Percentiles rank a stretch among this genome's conserved stretches.
phyloP scores from a whole-genome alignment of 2,888 invertebrate species.

The Sycophila texana region DNA sequence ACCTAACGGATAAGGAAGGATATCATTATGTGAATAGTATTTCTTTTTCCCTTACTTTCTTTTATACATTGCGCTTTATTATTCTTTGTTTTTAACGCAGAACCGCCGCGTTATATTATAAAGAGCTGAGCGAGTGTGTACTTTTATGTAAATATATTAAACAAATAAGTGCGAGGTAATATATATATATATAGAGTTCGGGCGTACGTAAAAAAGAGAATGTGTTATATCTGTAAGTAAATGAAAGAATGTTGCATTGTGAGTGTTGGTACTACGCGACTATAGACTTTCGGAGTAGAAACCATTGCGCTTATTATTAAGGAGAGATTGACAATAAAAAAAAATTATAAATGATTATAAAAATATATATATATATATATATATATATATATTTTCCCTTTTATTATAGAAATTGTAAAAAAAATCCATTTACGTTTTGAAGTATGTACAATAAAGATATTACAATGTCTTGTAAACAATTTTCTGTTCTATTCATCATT shows the following conservation, averaged over 20 bases:
- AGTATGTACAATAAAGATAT: constrained; percentile 53
- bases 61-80: constrained; percentile 46
- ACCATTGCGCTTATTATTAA: constrained; percentile 34
- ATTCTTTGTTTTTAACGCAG: constrained; percentile 41
- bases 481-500: background rate
- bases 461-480: constrained; percentile 36
- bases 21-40: constrained; percentile 58
- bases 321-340: constrained; percentile 49
- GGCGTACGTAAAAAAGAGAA: constrained; percentile 41
- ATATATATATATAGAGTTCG: background rate
- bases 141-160: constrained; percentile 54
- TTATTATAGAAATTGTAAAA: constrained; percentile 46
- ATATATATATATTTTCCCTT: constrained; percentile 48
- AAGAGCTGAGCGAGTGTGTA: constrained; percentile 31
- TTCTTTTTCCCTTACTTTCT: constrained; percentile 43
- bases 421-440: constrained; percentile 42
- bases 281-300: constrained; percentile 28
- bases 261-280: constrained; percentile 34
- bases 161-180: constrained; percentile 1
- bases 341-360: constrained; percentile 47
- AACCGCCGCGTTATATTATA: constrained; percentile 48
- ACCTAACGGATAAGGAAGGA: constrained; percentile 56
- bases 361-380: constrained; percentile 44
- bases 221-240: constrained; percentile 48
- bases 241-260: constrained; percentile 32